Base-by-base conservation (phyloP, 92 coral and sea anemone genomes). In the Galaxea fascicularis region DNA sequence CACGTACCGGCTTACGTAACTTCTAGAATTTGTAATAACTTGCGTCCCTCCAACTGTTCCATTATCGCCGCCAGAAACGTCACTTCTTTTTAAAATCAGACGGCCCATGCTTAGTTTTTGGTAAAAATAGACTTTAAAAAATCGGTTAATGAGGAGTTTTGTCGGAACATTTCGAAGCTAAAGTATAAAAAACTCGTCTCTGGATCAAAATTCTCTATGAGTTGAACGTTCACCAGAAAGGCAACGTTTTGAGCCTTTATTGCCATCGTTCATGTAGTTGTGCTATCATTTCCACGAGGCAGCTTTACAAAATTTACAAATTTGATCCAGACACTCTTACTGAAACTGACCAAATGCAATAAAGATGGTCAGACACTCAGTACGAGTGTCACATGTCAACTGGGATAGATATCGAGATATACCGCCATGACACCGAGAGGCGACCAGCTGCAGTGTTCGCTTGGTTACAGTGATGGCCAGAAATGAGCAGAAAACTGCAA, bases 301-400 rank as follows among this genome's bases (percentile, higher is more conserved):
- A 21, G 29, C 21, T 21, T 60, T 24, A 21, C 10, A 21, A 7
- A 0, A 60, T 60, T 60, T 21, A 22, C 21, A 10, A 60, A 21
- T 3, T 3, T 21, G 8, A 29, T 6, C 4, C 4, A 16, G 47
- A 65, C 28, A 28, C 16, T 73, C 63, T 12, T 27, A 52, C 39
- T 27, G 28, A 52, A 35, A 51, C 17, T 22, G 22, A 57, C n/a
- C 67, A 17, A 76, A 56, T 76, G 51, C 68, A 39, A 2, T 35
- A 35, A 35, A 35, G 41, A 6, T 35, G 2, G 41, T 35, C 6
- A 39, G 80, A 76, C 13, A 76, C 54, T 57, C 8, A 21, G 57
- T 39, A 60, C 62, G 39, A 28, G 59, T 58, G 39, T 62, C 71
- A 60, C 62, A 53, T 67, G 84, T 79, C 74, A 79, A 66, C 20